Percentiles rank a stretch among this genome's conserved stretches.
These are phyloP conservation scores for Laticauda laticaudata DNA, from an alignment of 2,113 vertebrate genomes.

Conservation along the genomic window DNA sequence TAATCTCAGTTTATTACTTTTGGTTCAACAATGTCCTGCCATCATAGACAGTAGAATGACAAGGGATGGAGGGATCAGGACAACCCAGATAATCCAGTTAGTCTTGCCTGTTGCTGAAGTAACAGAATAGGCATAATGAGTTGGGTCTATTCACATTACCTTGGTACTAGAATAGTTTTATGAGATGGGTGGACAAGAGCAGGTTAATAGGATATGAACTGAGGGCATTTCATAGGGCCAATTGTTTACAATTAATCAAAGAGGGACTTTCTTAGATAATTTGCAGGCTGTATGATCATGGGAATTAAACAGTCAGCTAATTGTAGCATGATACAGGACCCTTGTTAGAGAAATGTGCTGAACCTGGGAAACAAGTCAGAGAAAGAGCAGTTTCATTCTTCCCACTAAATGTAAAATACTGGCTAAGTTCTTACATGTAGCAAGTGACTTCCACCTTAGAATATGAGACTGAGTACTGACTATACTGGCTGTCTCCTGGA, in stretches of 20 bases:
- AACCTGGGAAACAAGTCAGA: not conserved
- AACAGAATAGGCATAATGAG: not conserved
- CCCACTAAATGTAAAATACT: not conserved
- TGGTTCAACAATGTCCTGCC: not conserved
- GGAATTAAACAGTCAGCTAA: not conserved
- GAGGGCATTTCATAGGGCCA: not conserved
- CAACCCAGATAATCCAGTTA: not conserved
- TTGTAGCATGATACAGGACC: not conserved
- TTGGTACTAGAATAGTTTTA: not conserved
- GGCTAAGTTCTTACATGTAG: not conserved
- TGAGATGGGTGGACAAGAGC: not conserved
- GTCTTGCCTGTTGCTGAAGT: not conserved
- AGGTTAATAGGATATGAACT: not conserved
- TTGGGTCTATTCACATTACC: not conserved
- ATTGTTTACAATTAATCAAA: not conserved
- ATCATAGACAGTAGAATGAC: not conserved
- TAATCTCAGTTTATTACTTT: not conserved
- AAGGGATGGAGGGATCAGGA: not conserved
- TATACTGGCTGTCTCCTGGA: not conserved
- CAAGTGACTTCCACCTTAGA: not conserved
- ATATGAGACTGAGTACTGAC: not conserved
- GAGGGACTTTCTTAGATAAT: not conserved
- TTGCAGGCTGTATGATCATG: not conserved
- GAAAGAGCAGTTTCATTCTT: not conserved
- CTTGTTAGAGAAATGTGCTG: not conserved